These are phyloP conservation scores for Pyrrhia umbra DNA, from an alignment of 2,888 invertebrate genomes.

Conservation along the genomic window DNA sequence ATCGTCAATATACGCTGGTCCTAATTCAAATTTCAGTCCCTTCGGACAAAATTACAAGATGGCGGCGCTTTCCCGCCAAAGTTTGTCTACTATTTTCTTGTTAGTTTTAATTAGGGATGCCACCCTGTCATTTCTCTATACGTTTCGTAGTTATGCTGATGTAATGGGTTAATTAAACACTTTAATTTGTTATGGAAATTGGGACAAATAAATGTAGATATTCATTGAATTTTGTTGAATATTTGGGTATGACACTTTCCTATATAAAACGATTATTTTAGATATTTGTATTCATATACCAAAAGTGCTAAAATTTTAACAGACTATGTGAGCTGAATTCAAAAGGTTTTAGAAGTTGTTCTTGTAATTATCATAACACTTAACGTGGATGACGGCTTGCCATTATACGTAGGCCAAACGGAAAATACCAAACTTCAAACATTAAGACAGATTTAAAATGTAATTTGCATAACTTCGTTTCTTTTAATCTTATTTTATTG, in stretches of 20 bases:
- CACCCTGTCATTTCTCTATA: slow-evolving; percentile 45
- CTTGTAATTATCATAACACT: slow-evolving; percentile 55
- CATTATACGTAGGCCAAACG: slow-evolving; percentile 6
- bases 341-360: slow-evolving; percentile 21
- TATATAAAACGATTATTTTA: not conserved
- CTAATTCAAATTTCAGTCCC: slow-evolving; percentile 48
- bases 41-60: slow-evolving; percentile 49
- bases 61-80: slow-evolving; percentile 42
- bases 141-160: slow-evolving; percentile 27
- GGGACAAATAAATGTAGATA: not conserved
- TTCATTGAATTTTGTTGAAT: slow-evolving; percentile 6
- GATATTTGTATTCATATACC: slow-evolving; percentile 3
- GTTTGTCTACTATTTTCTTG: slow-evolving; percentile 60
- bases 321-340: slow-evolving; percentile 26
- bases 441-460: slow-evolving; percentile 10
- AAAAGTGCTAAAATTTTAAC: slow-evolving; percentile 33
- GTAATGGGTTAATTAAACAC: slow-evolving; percentile 42
- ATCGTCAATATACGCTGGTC: slow-evolving; percentile 33
- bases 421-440: slow-evolving; percentile 3
- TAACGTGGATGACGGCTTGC: slow-evolving; percentile 29
- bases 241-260: not conserved
- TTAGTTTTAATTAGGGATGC: slow-evolving; percentile 55
- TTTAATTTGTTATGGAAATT: slow-evolving; percentile 34
- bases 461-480: slow-evolving; percentile 26
- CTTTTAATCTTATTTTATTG: not conserved